Conservation (phyloP, 2,797 vertebrate genomes). For the Phoebastria nigripes region DNA sequence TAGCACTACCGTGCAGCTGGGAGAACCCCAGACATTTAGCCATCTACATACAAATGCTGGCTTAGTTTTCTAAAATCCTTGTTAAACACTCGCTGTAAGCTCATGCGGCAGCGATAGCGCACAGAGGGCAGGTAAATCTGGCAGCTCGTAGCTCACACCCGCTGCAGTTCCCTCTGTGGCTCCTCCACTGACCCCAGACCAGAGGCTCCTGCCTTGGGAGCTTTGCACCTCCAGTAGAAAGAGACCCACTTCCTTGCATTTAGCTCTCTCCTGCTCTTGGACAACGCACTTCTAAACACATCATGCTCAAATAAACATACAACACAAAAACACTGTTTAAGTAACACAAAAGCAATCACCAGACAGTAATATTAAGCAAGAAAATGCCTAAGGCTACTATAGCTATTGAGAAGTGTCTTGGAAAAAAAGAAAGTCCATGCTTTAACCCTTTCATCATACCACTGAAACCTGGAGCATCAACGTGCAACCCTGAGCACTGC, state of each 20-base stretch:
- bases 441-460: background rate
- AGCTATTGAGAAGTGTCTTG: background rate
- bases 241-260: accelerated
- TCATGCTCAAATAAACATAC: background rate
- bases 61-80: background rate
- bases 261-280: background rate
- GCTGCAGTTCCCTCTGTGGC: too few relatives aligned
- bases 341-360: background rate
- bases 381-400: background rate
- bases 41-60: accelerated
- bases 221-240: too few relatives aligned
- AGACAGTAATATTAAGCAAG: background rate
- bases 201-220: background rate
- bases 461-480: background rate
- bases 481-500: background rate
- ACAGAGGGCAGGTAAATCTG: background rate
- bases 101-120: accelerated
- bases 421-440: accelerated
- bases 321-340: background rate
- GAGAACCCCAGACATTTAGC: background rate
- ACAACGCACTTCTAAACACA: background rate
- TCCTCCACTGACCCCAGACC: too few relatives aligned
- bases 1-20: accelerated
- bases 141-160: accelerated
- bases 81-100: accelerated